phyloP scores from a whole-genome alignment of 2,797 vertebrate species.

The Limosa lapponica region DNA sequence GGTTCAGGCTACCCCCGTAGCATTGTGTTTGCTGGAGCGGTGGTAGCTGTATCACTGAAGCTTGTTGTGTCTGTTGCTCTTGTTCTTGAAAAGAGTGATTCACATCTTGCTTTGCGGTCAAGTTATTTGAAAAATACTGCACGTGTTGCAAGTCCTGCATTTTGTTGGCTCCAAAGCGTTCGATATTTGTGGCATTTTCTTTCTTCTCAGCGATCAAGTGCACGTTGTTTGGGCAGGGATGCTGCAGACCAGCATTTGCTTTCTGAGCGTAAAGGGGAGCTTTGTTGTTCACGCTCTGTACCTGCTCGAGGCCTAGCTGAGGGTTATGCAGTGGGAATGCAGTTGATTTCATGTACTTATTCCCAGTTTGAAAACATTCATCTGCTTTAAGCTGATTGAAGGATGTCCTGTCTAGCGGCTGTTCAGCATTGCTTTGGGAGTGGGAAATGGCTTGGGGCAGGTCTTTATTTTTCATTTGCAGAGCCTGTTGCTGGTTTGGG shows the following conservation, averaged over 20 bases:
- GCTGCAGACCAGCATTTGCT: conserved; percentile 66
- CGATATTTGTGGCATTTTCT: conserved; percentile 11
- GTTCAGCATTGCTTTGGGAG: conserved; percentile 39
- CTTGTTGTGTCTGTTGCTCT: conserved; percentile 69
- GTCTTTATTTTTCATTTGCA: conserved; percentile 71
- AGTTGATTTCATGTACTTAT: conserved; percentile 62
- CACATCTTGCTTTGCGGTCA: conserved; percentile 80
- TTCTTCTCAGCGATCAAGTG: conserved; percentile 73
- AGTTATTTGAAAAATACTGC: conserved; percentile 81
- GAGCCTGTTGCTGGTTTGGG: conserved; percentile 63
- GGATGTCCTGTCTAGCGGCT: conserved; percentile 26
- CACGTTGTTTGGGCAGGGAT: conserved; percentile 73
- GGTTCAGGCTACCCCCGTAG: conserved; percentile 76
- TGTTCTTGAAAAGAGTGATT: conserved; percentile 78
- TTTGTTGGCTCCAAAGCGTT: conserved; percentile 60
- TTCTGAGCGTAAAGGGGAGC: conserved; percentile 70
- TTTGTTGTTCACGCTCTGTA: conserved; percentile 71
- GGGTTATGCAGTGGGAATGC: conserved; percentile 71
- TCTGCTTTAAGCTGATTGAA: conserved; percentile 68
- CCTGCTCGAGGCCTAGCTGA: conserved; percentile 80
- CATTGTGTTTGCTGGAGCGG: conserved; percentile 76
- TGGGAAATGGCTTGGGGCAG: conserved; percentile 26
- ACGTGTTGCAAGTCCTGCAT: conserved; percentile 73
- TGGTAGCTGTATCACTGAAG: conserved; percentile 75
- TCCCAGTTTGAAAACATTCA: conserved; percentile 62